Evolutionary conservation across 2,113 vertebrate species (phyloP).

Genomic region (Syngnathus typhle): DNA sequence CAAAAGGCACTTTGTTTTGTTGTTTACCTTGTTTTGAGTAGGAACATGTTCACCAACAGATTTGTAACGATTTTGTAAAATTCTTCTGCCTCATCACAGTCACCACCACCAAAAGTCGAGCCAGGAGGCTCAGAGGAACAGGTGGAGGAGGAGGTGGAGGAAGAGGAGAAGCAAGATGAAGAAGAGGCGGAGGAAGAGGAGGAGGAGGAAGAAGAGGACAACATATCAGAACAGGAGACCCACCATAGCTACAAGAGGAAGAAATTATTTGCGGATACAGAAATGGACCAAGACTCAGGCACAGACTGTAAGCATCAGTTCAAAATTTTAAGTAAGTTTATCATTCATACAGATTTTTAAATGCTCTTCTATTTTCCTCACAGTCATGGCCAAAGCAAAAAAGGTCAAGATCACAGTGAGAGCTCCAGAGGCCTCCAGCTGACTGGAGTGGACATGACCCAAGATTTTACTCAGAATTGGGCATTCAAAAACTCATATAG

Average conservation of each 20-base stretch:
- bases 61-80: neutral
- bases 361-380: neutral
- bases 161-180: neutral
- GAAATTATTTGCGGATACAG: conserved; percentile 34
- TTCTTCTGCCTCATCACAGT: conserved; percentile 11
- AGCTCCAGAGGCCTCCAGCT: conserved; percentile 29
- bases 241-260: conserved; percentile 47
- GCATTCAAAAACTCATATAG: neutral
- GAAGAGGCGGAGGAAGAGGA: neutral
- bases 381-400: conserved; percentile 42
- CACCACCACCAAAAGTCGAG: conserved; percentile 13
- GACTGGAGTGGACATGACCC: conserved; percentile 6
- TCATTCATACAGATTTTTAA: neutral
- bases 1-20: neutral
- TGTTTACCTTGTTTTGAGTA: neutral
- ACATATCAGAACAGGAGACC: conserved; percentile 20
- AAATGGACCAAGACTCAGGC: conserved; percentile 40
- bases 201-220: conserved; percentile 15
- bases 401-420: conserved; percentile 44
- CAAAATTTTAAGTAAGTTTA: neutral
- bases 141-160: conserved; percentile 9
- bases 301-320: conserved; percentile 24
- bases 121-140: conserved; percentile 35
- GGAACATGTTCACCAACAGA: neutral
- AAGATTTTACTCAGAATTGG: neutral